A percentile compares a stretch with the other conserved stretches of the same genome.
These are phyloP conservation scores for Chionodraco myersi DNA, from an alignment of 2,113 vertebrate genomes.

Conservation along the genomic window DNA sequence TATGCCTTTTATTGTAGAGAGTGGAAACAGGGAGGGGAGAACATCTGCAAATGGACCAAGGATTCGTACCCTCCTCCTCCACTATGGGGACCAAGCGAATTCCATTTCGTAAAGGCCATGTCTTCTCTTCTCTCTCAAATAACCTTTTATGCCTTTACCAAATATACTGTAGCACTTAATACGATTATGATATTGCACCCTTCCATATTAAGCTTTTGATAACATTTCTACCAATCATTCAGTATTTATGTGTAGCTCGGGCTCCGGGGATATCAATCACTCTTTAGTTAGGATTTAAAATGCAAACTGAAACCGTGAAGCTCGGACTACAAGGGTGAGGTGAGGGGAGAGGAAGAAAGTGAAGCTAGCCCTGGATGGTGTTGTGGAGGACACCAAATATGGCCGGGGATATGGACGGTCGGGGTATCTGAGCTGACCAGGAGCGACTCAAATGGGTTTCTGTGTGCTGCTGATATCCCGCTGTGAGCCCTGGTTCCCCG, in stretches of 20 bases:
- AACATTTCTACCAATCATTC: too few relatives aligned
- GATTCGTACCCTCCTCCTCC: too few relatives aligned
- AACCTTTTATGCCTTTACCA: too few relatives aligned
- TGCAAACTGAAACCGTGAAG: constrained; percentile 23
- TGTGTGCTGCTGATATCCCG: constrained; percentile 57
- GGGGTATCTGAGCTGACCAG: constrained; percentile 54
- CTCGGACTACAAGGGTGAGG: neutral
- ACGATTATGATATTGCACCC: too few relatives aligned
- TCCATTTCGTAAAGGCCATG: too few relatives aligned
- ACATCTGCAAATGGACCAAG: too few relatives aligned
- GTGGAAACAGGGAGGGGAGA: too few relatives aligned
- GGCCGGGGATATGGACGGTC: constrained; percentile 32
- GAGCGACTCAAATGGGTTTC: constrained; percentile 68
- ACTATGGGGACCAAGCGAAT: too few relatives aligned
- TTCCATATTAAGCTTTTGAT: too few relatives aligned
- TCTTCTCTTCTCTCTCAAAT: too few relatives aligned
- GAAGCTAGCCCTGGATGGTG: constrained; percentile 31
- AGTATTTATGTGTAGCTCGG: neutral
- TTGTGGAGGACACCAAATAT: constrained; percentile 19
- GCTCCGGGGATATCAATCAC: constrained; percentile 35
- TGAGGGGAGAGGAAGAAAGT: constrained; percentile 1
- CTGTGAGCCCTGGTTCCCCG: constrained; percentile 55
- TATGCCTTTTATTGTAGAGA: too few relatives aligned
- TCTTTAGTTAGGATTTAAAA: constrained; percentile 51
- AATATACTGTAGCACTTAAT: too few relatives aligned